Conservation (phyloP, 2,113 vertebrate genomes). For the Microcebus murinus region DNA sequence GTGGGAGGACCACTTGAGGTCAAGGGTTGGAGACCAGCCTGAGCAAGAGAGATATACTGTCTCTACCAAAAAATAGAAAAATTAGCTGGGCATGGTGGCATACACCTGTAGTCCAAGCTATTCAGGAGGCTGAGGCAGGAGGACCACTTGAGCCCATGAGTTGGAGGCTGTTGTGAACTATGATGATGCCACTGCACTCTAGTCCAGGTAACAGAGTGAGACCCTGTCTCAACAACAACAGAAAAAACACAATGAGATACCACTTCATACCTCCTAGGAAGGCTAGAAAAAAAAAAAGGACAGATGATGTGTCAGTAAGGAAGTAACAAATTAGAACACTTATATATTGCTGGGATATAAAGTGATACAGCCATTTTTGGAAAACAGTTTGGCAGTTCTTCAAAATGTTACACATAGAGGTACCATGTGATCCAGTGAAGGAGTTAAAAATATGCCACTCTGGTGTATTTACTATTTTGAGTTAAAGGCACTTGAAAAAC, state of each 20-base stretch:
- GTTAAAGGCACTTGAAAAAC: not conserved
- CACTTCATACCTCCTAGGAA: not conserved
- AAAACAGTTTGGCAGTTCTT: conserved; percentile 35
- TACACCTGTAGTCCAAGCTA: no score
- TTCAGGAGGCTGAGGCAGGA: no score
- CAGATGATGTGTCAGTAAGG: not conserved
- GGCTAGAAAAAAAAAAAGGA: not conserved
- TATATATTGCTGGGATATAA: not conserved
- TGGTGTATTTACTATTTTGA: not conserved
- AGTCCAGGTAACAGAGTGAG: no score
- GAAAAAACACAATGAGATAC: not conserved
- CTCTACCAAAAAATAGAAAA: no score
- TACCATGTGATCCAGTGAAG: not conserved
- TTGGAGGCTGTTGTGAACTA: no score
- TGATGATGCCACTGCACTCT: no score
- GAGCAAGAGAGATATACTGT: no score
- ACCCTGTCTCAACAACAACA: no score
- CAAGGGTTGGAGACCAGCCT: no score
- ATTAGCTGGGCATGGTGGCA: no score
- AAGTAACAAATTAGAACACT: not conserved
- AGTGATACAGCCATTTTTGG: not conserved
- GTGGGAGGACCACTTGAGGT: no score
- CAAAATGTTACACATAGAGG: conserved; percentile 36
- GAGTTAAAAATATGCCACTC: not conserved
- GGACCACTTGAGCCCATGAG: no score